These are phyloP conservation scores for Conchocele bisecta DNA, from an alignment of 2,888 invertebrate genomes.

Conservation along the genomic window DNA sequence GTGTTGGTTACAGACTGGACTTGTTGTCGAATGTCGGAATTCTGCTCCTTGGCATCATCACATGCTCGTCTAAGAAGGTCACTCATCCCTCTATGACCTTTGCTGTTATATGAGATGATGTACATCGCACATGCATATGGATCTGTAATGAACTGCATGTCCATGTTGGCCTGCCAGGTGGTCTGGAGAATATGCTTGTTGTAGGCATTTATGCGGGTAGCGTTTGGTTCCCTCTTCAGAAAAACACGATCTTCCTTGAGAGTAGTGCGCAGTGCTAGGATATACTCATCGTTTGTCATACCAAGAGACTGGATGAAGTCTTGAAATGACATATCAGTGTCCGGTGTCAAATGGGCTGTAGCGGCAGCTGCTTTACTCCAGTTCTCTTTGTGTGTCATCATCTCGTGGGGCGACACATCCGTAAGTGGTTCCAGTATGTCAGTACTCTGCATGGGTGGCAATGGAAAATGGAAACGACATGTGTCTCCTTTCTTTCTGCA, in stretches of 20 bases:
- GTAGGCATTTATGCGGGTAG: conserved; percentile 35
- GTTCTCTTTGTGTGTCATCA: background rate
- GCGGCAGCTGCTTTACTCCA: background rate
- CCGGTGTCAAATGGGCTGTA: conserved; percentile 5
- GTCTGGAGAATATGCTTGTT: conserved; percentile 7
- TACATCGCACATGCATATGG: conserved; percentile 32
- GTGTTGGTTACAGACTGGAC: conserved; percentile 18
- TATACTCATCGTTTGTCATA: conserved; percentile 23
- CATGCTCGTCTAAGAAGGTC: conserved; percentile 16
- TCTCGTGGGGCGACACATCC: background rate
- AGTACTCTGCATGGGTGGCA: conserved; percentile 29
- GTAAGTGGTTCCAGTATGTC: conserved; percentile 12
- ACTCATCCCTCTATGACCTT: conserved; percentile 34
- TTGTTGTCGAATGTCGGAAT: background rate
- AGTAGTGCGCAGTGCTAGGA: conserved; percentile 20
- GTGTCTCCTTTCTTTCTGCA: conserved; percentile 25
- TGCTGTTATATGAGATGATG: conserved; percentile 31
- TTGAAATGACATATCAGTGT: conserved; percentile 4
- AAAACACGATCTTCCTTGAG: conserved; percentile 12
- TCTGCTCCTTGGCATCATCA: conserved; percentile 11
- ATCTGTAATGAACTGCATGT: conserved; percentile 33
- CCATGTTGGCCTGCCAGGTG: conserved; percentile 34
- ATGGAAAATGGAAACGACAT: conserved; percentile 44
- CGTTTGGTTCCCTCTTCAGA: conserved; percentile 15
- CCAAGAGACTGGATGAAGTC: conserved; percentile 24